Evolutionary conservation across 1,140 invertebrate species (phyloP).

Genomic region (Bombus huntii): DNA sequence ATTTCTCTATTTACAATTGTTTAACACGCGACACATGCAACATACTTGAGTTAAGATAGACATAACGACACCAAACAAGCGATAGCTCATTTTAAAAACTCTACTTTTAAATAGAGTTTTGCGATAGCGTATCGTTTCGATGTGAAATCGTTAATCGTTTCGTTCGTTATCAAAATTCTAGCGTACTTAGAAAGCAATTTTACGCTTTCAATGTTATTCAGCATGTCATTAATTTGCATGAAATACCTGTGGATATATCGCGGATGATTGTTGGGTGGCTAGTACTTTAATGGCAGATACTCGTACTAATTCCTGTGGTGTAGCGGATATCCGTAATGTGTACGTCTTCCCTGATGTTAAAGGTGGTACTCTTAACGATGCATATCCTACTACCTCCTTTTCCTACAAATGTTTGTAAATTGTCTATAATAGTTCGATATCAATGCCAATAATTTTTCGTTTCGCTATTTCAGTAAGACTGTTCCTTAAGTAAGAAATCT

Average conservation of each 20-base stretch:
- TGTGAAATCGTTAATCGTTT: no score
- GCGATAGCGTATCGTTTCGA: no score
- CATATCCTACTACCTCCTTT: conserved; percentile 76
- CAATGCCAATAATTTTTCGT: not conserved
- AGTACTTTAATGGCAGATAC: conserved; percentile 76
- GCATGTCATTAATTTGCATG: conserved; percentile 31
- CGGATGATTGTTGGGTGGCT: conserved; percentile 75
- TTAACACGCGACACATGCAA: no score
- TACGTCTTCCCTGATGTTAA: conserved; percentile 76
- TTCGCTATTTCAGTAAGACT: not conserved
- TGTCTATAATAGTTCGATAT: not conserved
- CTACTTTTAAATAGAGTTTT: not conserved
- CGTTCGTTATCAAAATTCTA: not conserved
- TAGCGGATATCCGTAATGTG: conserved; percentile 76
- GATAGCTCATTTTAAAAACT: no score
- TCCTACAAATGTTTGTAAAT: conserved; percentile 65
- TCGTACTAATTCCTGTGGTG: conserved; percentile 73
- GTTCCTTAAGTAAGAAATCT: not conserved
- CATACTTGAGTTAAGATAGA: no score
- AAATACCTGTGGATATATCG: conserved; percentile 76
- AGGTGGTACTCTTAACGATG: conserved; percentile 74
- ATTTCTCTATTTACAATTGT: no score
- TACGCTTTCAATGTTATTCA: not conserved
- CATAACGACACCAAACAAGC: no score
- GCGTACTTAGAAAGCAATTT: not conserved